Evolutionary conservation across 2,113 vertebrate genomes (phyloP).

Genomic region (Amphiprion ocellaris): DNA sequence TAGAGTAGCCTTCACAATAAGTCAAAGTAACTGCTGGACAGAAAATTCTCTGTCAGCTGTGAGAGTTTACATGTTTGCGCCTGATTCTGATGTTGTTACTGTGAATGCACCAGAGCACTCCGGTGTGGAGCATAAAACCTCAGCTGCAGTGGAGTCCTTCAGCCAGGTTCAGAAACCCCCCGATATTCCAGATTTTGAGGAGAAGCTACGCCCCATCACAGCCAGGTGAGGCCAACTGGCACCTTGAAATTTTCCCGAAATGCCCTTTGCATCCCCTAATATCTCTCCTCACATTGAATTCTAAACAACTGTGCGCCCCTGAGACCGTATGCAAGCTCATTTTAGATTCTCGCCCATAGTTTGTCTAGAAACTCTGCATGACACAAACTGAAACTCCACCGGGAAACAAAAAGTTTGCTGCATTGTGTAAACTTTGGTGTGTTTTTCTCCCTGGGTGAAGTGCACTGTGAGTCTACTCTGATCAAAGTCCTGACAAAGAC

Average conservation of each 20-base stretch:
- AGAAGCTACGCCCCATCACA: conserved; percentile 74
- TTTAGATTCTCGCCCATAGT: conserved; percentile 36
- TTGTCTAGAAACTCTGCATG: conserved; percentile 50
- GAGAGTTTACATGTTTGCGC: neutral
- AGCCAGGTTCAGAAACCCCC: conserved; percentile 72
- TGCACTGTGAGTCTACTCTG: neutral
- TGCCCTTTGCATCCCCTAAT: conserved; percentile 10
- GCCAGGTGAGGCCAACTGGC: conserved; percentile 56
- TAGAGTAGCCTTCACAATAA: no score
- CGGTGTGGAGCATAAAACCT: conserved; percentile 69
- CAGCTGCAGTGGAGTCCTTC: conserved; percentile 73
- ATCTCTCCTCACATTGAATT: conserved; percentile 18
- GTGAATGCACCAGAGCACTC: conserved; percentile 54
- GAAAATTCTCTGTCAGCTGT: no score
- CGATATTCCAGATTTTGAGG: conserved; percentile 79
- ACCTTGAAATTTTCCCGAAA: conserved; percentile 33
- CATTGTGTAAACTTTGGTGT: conserved; percentile 13
- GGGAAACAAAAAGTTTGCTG: conserved; percentile 22
- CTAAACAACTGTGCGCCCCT: conserved; percentile 38
- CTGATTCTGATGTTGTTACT: conserved; percentile 4
- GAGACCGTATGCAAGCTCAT: conserved; percentile 37
- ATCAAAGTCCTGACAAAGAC: conserved; percentile 38
- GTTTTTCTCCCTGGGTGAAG: conserved; percentile 16
- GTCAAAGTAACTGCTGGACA: no score
- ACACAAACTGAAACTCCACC: conserved; percentile 24